Evolutionary conservation across 2,888 invertebrate species (phyloP), one percentile per base, ranked within the genome.

Genomic region (Parapristionchus giblindavisi): DNA sequence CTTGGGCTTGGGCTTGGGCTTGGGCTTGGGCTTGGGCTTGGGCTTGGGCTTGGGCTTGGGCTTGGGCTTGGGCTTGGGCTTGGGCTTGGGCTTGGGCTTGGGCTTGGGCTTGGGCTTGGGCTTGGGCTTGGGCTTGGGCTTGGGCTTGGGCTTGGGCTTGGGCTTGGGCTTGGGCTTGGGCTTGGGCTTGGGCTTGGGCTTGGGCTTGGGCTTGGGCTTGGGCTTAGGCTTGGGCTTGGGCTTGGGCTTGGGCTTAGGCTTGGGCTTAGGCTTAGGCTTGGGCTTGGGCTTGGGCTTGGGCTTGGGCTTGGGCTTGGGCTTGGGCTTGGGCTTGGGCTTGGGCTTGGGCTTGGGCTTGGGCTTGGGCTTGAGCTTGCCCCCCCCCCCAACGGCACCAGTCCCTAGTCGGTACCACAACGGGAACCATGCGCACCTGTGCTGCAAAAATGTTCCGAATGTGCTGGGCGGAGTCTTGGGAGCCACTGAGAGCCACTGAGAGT

Each of bases 261-360:
- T 71, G 68, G 71, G 75, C 71, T 71, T 71, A 71, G 71, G 51
- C 71, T 71, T 71, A 71, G 71, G 51, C 71, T 71, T 71, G 68
- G 71, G 51, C 71, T 76, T 76, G 77, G 76, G 75, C 77, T 66
- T 75, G 77, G 77, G 43, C 77, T 78, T 77, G 75, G 77, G 77
- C 77, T 79, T 78, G 78, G 77, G 63, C 77, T 78, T 78, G 75
- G 68, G 77, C 77, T 77, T 77, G 71, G 77, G 65, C 78, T 77
- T 78, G 74, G 68, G 66, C 77, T 78, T 78, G 75, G 74, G 77
- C 77, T 77, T 76, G 76, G 76, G 75, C 76, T 75, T 77, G 78
- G 74, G 77, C 76, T 77, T 75, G 77, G 76, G 75, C 76, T 77
- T 77, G 60, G 76, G 51, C 76, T 75, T 77, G 60, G 76, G 54